Percentiles rank a stretch among this genome's conserved stretches.
Evolutionary conservation across 2,888 invertebrate genomes (phyloP).

Genomic region (Tipula lateralis): DNA sequence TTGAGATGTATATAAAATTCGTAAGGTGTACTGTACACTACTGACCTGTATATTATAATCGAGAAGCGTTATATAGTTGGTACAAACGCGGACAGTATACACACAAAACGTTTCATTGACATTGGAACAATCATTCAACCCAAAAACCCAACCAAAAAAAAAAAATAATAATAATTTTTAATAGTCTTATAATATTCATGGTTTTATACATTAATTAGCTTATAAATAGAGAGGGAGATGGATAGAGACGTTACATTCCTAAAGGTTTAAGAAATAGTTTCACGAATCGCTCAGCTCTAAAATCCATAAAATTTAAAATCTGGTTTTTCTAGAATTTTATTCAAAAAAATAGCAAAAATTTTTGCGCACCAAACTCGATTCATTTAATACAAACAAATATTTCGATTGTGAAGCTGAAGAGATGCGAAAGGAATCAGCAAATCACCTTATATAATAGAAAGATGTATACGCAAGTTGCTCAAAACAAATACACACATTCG

Average conservation of each 20-base stretch:
- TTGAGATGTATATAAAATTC: neutral
- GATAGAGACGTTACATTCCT: neutral
- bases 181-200: neutral
- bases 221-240: neutral
- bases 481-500: neutral
- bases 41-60: neutral
- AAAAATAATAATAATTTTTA: neutral
- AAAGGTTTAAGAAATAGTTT: neutral
- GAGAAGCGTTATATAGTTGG: no score
- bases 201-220: neutral
- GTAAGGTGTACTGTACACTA: neutral
- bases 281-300: neutral
- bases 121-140: neutral
- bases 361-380: neutral
- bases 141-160: neutral
- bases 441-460: neutral
- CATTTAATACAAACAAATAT: neutral
- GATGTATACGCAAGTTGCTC: neutral
- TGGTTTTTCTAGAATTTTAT: neutral
- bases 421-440: neutral
- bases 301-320: slow-evolving; percentile 11
- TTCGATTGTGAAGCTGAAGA: neutral
- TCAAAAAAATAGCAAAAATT: neutral
- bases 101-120: neutral
- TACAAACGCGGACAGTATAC: neutral